Conservation (phyloP, 2,113 vertebrate species). For the Melospiza georgiana region DNA sequence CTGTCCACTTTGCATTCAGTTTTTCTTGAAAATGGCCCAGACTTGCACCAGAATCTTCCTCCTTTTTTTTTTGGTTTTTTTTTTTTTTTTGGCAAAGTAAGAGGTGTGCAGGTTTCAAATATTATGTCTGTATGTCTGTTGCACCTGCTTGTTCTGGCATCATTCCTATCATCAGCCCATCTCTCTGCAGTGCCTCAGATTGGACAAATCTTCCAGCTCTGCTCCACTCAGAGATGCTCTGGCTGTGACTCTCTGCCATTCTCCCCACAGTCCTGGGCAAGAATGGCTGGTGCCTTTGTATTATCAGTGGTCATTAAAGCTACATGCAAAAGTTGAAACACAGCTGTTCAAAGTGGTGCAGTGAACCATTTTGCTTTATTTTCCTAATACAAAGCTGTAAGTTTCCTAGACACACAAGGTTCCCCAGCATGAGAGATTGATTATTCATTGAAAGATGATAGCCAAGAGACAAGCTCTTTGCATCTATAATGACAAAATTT, state of each 20-base stretch:
- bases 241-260: background rate
- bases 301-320: background rate
- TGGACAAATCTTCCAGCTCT: background rate
- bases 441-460: background rate
- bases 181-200: background rate
- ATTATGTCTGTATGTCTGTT: background rate
- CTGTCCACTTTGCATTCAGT: background rate
- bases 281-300: background rate
- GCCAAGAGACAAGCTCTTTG: background rate
- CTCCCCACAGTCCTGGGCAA: background rate
- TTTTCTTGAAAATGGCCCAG: background rate
- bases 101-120: background rate
- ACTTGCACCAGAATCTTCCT: background rate
- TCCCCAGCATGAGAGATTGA: background rate
- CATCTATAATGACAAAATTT: background rate
- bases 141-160: background rate
- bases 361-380: background rate
- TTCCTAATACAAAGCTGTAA: background rate
- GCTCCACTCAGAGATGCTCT: rapidly evolving
- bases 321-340: background rate
- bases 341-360: background rate
- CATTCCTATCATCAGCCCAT: background rate
- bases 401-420: background rate
- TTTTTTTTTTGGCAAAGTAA: background rate
- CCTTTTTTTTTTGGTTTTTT: background rate